These are phyloP conservation scores for Sander vitreus DNA, from an alignment of 2,113 vertebrate species.

Conservation along the genomic window DNA sequence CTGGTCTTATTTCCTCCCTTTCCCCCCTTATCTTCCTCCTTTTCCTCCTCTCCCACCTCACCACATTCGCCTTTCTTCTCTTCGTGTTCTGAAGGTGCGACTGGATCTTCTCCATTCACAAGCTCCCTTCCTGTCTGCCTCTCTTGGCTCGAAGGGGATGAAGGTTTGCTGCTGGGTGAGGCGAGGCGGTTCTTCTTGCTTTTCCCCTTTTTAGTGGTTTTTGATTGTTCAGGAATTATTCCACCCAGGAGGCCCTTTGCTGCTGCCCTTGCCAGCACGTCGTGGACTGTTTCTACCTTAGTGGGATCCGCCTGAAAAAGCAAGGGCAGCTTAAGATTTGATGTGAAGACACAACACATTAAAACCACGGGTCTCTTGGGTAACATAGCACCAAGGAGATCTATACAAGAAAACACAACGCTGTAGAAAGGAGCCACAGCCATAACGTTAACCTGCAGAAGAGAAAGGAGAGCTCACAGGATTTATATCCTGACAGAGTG, in stretches of 20 bases:
- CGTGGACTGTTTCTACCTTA: conserved; percentile 76
- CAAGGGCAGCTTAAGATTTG: conserved; percentile 34
- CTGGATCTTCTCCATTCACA: conserved; percentile 4
- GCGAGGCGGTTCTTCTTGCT: conserved; percentile 47
- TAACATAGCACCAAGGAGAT: conserved; percentile 19
- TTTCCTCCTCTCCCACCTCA: conserved; percentile 22
- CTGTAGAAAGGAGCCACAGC: conserved; percentile 18
- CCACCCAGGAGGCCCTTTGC: conserved; percentile 83
- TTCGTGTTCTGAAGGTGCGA: neutral
- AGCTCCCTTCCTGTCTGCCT: neutral
- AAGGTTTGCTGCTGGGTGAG: conserved; percentile 39
- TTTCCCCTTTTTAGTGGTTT: conserved; percentile 61
- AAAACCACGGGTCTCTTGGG: conserved; percentile 46
- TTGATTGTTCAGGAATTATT: conserved; percentile 73
- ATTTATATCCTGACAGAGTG: conserved; percentile 14
- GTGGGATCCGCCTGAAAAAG: conserved; percentile 71
- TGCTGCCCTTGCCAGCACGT: conserved; percentile 76
- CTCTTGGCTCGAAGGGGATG: conserved; percentile 34
- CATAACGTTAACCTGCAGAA: conserved; percentile 21
- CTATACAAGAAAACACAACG: neutral
- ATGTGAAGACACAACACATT: conserved; percentile 43
- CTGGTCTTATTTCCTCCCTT: conserved; percentile 35
- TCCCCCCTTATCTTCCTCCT: neutral
- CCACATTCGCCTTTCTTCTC: conserved; percentile 32
- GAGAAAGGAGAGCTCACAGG: neutral